Conservation (phyloP, 2,888 invertebrate genomes). For the Rutpela maculata region DNA sequence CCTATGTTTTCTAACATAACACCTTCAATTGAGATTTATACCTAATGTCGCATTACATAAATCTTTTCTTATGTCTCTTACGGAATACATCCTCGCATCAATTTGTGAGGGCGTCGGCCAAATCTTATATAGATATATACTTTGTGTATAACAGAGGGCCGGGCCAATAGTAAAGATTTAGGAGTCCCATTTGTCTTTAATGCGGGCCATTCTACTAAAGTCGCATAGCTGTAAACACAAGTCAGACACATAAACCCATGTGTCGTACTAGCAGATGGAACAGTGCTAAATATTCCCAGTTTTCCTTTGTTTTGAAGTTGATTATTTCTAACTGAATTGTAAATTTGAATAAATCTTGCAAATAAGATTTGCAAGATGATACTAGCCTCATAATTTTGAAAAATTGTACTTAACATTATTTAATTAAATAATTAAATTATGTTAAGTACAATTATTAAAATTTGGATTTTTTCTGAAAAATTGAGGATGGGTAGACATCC, state of each 20-base stretch:
- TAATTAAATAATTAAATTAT: no score
- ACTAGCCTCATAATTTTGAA: no score
- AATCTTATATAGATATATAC: slow-evolving; percentile 30
- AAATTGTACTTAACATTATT: no score
- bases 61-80: slow-evolving; percentile 14
- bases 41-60: slow-evolving; percentile 14
- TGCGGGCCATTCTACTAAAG: slow-evolving; percentile 10
- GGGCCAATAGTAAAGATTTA: slow-evolving; percentile 18
- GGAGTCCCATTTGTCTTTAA: slow-evolving; percentile 19
- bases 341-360: no score
- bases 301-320: not conserved
- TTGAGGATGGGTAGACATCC: no score
- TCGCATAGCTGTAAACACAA: slow-evolving; percentile 13
- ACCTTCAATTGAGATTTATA: slow-evolving; percentile 26
- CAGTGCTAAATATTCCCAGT: not conserved
- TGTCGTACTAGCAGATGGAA: slow-evolving; percentile 3
- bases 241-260: slow-evolving; percentile 12
- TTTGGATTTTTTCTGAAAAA: no score
- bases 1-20: not conserved
- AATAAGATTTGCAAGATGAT: no score
- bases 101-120: slow-evolving; percentile 9
- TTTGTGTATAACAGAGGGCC: not conserved
- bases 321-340: not conserved
- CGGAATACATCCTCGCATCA: slow-evolving; percentile 11
- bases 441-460: no score